Conservation (phyloP, 2,113 vertebrate species). For the Ptilonorhynchus violaceus region DNA sequence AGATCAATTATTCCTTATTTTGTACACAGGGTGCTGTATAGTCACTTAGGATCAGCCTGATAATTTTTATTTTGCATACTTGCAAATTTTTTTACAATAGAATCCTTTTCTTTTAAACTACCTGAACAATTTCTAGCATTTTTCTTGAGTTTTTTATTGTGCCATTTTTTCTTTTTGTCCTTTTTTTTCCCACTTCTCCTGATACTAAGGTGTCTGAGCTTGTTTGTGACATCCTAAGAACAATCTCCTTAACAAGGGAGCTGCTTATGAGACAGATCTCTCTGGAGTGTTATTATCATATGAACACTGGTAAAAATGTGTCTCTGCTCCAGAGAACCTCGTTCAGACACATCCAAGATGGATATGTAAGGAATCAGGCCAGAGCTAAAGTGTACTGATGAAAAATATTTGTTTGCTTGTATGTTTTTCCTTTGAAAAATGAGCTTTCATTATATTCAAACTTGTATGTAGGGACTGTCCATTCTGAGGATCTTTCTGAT, state of each 20-base stretch:
- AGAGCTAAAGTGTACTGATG: background rate
- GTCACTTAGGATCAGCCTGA: background rate
- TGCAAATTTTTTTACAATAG: background rate
- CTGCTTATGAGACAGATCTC: background rate
- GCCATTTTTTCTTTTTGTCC: fast-evolving
- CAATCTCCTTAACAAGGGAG: background rate
- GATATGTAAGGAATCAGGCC: background rate
- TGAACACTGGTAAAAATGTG: background rate
- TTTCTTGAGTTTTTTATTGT: background rate
- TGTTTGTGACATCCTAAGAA: background rate
- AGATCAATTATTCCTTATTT: background rate
- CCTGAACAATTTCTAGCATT: fast-evolving
- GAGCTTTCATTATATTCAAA: background rate
- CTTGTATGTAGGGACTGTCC: background rate
- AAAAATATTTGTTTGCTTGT: background rate
- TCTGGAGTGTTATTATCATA: background rate
- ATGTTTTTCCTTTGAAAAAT: background rate
- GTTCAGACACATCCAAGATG: background rate
- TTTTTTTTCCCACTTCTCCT: too few relatives aligned
- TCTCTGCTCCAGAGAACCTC: background rate
- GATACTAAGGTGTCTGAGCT: background rate
- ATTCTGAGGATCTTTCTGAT: background rate
- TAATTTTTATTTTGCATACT: background rate
- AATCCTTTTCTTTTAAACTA: background rate
- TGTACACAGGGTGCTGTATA: fast-evolving